Evolutionary conservation across 2,797 vertebrate genomes (phyloP), one percentile per base, ranked within the genome.

Genomic region (Thunnus albacares): DNA sequence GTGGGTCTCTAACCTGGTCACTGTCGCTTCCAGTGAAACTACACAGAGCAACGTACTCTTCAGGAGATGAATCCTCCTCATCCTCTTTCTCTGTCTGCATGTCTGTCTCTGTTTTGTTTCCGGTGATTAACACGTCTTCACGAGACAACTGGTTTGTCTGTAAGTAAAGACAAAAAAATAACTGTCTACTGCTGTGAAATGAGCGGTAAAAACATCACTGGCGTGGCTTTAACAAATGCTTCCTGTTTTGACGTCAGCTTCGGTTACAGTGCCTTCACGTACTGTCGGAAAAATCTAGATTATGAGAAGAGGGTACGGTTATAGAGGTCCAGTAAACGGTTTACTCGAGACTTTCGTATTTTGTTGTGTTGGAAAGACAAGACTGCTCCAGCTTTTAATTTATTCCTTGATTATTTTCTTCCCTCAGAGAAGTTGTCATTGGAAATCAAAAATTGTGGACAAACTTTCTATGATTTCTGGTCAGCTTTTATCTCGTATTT

Each of bases 1-100:
- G 49, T 17, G 18, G 43, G 35, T 78, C 13, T 68, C 71, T 38
- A 14, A 95, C 94, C 94, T 95, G 94, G 17, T 96, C 91, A 10
- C 57, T 66, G 56, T 79, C 90, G 56, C 77, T 64, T 51, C 84
- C 93, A 14, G 75, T 85, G 80, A 95, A 95, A 56, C 89, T 82
- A 35, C 81, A 89, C 45, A 80, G 47, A 12, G 91, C 94, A 2
- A 93, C 66, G 35, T 78, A 92, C 64, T 93, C 91, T 30, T 92
- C 88, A 24, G 87, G 71, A 43, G 74, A 64, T 0, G 53, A 43
- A 3, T 75, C 79, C 0, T 73, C 83, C 6, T 85, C 85, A 0
- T 78, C 71, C n/a, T 84, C 82, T 43, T 64, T 71, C 45, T 89
- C 86, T 1, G 87, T 9, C 77, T 90, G 73, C 91, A 91, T 90